Evolutionary conservation across 1,140 invertebrate genomes (phyloP), one percentile per base, ranked within the genome.

Genomic region (Lordiphosa collinella): DNA sequence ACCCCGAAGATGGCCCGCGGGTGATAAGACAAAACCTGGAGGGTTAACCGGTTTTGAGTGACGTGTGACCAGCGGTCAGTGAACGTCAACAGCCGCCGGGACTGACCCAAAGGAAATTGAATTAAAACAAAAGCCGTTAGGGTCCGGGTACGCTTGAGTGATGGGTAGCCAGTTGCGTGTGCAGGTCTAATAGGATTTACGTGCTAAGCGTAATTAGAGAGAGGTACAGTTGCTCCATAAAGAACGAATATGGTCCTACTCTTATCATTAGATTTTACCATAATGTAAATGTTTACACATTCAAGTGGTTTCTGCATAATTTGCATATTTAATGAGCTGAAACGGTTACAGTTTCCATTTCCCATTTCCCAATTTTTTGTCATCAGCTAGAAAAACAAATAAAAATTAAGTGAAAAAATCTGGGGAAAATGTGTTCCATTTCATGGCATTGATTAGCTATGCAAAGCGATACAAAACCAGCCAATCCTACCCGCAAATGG

Each of bases 351-450:
- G 40, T 38, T 68, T 14, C 18, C 56, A 13, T 80, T 60, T 57
- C 51, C 49, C 41, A 5, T 29, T 29, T 3, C 4, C 4, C 18
- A 3, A 37, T 13, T 66, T 60, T 75, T 70, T 69, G 57, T 82
- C 66, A 80, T 82, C 75, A 65, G 36, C 58, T 71, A 35, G 49
- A 48, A 80, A 82, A 82, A 76, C 76, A 80, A 80, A 80, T 80
- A 82, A 75, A 82, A 80, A 80, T 82, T 80, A 84, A 58, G 66
- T 80, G 76, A 76, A 80, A 82, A 80, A 82, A 67, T 59, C 34
- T 18, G 47, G 53, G 60, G 48, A 76, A 80, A 80, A 71, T 58
- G 22, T 48, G 10, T 10, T n/a, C 4, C 13, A 11, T 4, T 36
- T 10, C 12, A n/a, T 6, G 32, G 18, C 52, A 53, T 79, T 74